Base-by-base conservation (phyloP, 2,113 vertebrate species). In the Malurus melanocephalus region DNA sequence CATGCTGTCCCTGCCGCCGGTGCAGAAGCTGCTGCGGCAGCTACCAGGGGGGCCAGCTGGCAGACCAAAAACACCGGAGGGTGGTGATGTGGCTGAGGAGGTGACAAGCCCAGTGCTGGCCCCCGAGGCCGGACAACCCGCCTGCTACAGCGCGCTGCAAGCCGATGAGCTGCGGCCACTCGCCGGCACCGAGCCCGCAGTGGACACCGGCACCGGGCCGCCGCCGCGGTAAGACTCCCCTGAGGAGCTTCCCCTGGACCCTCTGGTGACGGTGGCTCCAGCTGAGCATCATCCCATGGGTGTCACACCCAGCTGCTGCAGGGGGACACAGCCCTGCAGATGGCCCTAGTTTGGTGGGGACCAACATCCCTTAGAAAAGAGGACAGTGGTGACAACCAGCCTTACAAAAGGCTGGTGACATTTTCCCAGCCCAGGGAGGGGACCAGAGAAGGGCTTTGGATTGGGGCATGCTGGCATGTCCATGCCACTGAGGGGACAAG, bases 11-110 rank as follows among this genome's bases (percentile, higher is more conserved):
- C 67, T 98, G 97, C 97, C 95, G 2, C 91, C 97, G 1, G 98
- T 99, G 98, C 98, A 99, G 90, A 98, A 96, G 90, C 94, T 99
- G 89, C 96, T 99, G 93, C 98, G 96, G 97, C 97, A 99, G 97
- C 97, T 99, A 75, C 98, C 98, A 0, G 61, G 2, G 9, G 90
- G 1, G 97, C 96, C 75, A 65, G 96, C 3, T 91, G 1, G 97
- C 96, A 26, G 96, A 97, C 94, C 96, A 32, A 99, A 87, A 98
- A 46, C 96, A 94, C 32, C 95, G 80, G 33, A 11, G 32, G 68
- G 53, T 13, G 46, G 45, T 56, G 85, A 79, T 6, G 4, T 13
- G 0, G 76, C 97, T 1, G 97, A 98, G 95, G 98, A 99, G 77
- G 98, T 97, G 52, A 97, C 97, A 40, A 99, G 98, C 92, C 99